These are phyloP conservation scores for Altica lythri DNA, from an alignment of 2,888 invertebrate species.

Conservation along the genomic window DNA sequence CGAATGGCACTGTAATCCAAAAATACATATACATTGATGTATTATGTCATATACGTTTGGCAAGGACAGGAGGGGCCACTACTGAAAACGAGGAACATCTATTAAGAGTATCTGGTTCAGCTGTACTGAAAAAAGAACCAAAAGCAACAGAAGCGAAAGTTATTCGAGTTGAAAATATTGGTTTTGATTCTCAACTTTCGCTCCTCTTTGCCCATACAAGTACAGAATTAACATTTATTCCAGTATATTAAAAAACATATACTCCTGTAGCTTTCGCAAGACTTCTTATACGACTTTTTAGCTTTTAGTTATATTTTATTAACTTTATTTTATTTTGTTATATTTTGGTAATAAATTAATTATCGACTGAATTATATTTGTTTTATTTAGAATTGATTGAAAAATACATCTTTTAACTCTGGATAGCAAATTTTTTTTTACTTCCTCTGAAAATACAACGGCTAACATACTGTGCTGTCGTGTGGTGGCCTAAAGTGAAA, in stretches of 20 bases:
- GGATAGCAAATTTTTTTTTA: no score
- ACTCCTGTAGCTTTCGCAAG: neutral
- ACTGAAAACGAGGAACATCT: conserved; percentile 65
- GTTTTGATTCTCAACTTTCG: conserved; percentile 71
- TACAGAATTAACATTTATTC: conserved; percentile 68
- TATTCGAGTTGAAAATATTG: conserved; percentile 68
- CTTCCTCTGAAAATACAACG: no score
- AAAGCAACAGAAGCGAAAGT: conserved; percentile 62
- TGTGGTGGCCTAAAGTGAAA: no score
- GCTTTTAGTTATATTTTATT: neutral
- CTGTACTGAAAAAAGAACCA: conserved; percentile 66
- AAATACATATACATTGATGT: conserved; percentile 72
- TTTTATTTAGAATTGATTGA: neutral
- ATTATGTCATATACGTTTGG: conserved; percentile 68
- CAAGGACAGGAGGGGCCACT: conserved; percentile 64
- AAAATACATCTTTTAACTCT: no score
- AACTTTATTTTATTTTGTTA: conserved; percentile 3
- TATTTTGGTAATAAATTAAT: neutral
- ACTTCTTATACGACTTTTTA: no score
- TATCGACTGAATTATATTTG: neutral
- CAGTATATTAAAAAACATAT: conserved; percentile 43
- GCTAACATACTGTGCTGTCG: no score
- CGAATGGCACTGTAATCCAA: conserved; percentile 59
- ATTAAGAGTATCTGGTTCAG: conserved; percentile 71
- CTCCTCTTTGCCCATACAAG: conserved; percentile 68